Evolutionary conservation across 2,113 vertebrate species (phyloP), one percentile per base, ranked within the genome.

Genomic region (Tretioscincus oriximinensis): DNA sequence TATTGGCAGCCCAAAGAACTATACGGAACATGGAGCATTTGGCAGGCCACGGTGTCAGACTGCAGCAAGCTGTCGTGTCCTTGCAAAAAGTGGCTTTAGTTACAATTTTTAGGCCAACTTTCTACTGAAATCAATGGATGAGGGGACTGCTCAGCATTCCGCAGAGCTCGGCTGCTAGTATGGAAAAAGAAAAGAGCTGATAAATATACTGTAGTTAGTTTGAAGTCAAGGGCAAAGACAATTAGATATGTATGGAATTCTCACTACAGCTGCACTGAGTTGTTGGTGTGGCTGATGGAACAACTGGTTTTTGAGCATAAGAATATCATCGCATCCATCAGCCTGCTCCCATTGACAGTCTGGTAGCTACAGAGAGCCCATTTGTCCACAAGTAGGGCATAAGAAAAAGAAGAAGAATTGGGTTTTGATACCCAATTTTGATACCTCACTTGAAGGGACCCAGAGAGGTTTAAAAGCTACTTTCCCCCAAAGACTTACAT

Each of bases 91-190:
- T 54, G 65, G 22, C 29, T 69, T 61, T 35, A 68, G 58, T 26
- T 73, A 72, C 70, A 1, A 64, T 75, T 9, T 84, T 84, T 70
- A 75, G 41, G 11, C 66, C 82, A 85, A 83, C 54, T 20, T 41
- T 7, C 16, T 61, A 82, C 54, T 41, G 7, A 41, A 51, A 70
- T 69, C 20, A 84, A 21, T 72, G 69, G 26, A 29, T 26, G 74
- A 83, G 26, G 26, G 61, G 66, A 21, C 12, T 28, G 67, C 0
- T 1, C 29, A 51, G 26, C 61, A 78, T 11, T 29, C 29, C 77
- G 54, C 14, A 81, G 63, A 66, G 69, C 16, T 64, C 11, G 54
- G 66, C 16, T 58, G 18, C 54, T 58, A 18, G 35, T 72, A 60
- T 4, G 2, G 71, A 85, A 71, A 76, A 83, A 71, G 41, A 60